These are phyloP conservation scores for Drosophila elegans DNA, from an alignment of 1,140 invertebrate genomes.

Conservation along the genomic window DNA sequence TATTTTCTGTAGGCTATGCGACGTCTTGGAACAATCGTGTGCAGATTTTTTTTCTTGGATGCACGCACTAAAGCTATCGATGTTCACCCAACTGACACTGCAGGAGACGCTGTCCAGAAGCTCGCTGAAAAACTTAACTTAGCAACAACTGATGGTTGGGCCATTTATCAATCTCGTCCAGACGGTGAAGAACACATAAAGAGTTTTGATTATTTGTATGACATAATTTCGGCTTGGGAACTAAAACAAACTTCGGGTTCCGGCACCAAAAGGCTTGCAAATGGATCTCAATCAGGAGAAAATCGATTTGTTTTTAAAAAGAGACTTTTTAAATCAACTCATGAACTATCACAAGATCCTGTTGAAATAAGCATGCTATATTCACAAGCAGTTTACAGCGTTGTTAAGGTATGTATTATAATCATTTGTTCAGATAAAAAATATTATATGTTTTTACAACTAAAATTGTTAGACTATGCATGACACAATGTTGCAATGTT, in stretches of 20 bases:
- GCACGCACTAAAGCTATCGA: conserved; percentile 97
- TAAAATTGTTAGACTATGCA: too few relatives aligned
- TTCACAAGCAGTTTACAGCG: conserved; percentile 96
- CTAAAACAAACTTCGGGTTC: conserved; percentile 88
- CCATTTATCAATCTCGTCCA: conserved; percentile 94
- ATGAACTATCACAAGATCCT: conserved; percentile 97
- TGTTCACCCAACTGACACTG: conserved; percentile 97
- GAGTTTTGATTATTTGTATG: conserved; percentile 96
- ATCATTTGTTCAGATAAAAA: background rate
- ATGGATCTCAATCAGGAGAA: conserved; percentile 91
- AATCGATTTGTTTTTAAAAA: conserved; percentile 97
- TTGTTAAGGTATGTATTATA: conserved; percentile 92
- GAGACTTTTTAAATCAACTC: conserved; percentile 93
- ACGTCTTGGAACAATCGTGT: conserved; percentile 95
- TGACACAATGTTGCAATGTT: too few relatives aligned
- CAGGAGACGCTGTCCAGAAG: conserved; percentile 94
- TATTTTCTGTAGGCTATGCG: conserved; percentile 90
- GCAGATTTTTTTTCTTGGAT: conserved; percentile 97
- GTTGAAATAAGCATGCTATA: conserved; percentile 97
- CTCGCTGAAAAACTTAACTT: conserved; percentile 95
- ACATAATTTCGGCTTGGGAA: conserved; percentile 97
- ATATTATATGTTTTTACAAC: too few relatives aligned
- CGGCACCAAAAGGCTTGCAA: conserved; percentile 86
- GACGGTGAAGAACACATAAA: conserved; percentile 96
- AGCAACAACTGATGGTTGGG: conserved; percentile 94